phyloP scores from a whole-genome alignment of 2,888 invertebrate species.

The Therioaphis trifolii region DNA sequence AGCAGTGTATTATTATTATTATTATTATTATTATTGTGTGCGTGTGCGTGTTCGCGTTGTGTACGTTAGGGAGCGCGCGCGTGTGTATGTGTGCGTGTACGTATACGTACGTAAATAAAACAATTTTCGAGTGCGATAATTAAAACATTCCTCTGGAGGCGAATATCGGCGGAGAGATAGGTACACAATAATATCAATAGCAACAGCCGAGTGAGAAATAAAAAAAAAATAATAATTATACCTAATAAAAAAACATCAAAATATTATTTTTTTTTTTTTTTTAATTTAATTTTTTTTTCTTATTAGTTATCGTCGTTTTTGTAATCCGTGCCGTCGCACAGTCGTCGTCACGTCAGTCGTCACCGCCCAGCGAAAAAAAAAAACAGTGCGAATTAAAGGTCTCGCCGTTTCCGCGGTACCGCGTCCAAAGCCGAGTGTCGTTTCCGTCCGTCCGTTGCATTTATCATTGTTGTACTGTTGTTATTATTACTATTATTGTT shows the following conservation, averaged over 20 bases:
- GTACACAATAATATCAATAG: too few relatives aligned
- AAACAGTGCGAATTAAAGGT: too few relatives aligned
- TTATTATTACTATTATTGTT: too few relatives aligned
- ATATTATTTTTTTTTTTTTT: too few relatives aligned
- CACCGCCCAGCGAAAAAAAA: not conserved
- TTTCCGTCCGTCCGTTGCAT: not conserved
- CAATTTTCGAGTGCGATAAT: conserved; percentile 40
- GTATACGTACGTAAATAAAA: conserved; percentile 46
- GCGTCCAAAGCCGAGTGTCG: not conserved
- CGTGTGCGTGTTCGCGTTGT: not conserved
- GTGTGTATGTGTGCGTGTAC: not conserved
- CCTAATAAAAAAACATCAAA: too few relatives aligned
- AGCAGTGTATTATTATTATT: too few relatives aligned
- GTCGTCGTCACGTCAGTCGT: not conserved
- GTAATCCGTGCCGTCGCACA: not conserved
- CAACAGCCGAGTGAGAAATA: not conserved
- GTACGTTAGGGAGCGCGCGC: not conserved
- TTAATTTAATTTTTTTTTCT: too few relatives aligned
- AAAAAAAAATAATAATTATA: not conserved
- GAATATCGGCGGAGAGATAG: not conserved
- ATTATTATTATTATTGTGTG: not conserved
- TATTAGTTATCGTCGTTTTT: too few relatives aligned
- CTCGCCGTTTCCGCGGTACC: too few relatives aligned
- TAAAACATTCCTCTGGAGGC: conserved; percentile 53
- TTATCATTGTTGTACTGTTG: too few relatives aligned